Evolutionary conservation across 2,113 vertebrate species (phyloP), one percentile per base, ranked within the genome.

Genomic region (Serilophus lunatus): DNA sequence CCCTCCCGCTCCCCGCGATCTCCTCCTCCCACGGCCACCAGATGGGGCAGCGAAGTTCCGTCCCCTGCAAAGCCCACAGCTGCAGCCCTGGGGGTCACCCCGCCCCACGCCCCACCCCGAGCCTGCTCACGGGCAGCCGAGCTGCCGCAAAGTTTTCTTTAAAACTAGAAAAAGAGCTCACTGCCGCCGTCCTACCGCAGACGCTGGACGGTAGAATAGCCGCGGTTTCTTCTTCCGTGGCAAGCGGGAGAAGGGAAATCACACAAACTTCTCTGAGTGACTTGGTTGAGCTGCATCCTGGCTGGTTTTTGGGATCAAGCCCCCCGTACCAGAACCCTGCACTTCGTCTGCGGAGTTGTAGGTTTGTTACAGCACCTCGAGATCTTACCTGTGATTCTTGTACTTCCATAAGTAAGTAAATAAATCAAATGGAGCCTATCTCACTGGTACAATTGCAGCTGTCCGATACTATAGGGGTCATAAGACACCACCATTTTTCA

Each of bases 111-210:
- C 35, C 5, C 20, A 22, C 42, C 28, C 51, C 4, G 3, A 3
- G 6, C 24, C 57, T 7, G 35, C 51, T 18, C 6, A 7, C 4
- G 5, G 42, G n/a, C 45, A 3, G 40, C 26, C 1, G 6, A 13
- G 10, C 26, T 7, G 26, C 10, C 5, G 36, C 40, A 36, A 24
- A 56, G n/a, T 15, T 61, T 53, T 33, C 31, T 3, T 3, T 1
- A 3, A 0, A 7, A 19, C 6, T 18, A 0, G 12, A 2, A 8
- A 3, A 20, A 12, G 26, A 25, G 7, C 15, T 2, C 44, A 1
- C 8, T 8, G 9, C 24, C 57, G 1, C 35, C 3, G 0, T 13
- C 25, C 64, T 29, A 29, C 82, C 9, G 65, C 40, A 4, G 1
- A 1, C 2, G 1, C 24, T 6, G 68, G 24, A 44, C 31, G 25